Base-by-base conservation (phyloP, 2,888 invertebrate species). In the Nemurella pictetii region DNA sequence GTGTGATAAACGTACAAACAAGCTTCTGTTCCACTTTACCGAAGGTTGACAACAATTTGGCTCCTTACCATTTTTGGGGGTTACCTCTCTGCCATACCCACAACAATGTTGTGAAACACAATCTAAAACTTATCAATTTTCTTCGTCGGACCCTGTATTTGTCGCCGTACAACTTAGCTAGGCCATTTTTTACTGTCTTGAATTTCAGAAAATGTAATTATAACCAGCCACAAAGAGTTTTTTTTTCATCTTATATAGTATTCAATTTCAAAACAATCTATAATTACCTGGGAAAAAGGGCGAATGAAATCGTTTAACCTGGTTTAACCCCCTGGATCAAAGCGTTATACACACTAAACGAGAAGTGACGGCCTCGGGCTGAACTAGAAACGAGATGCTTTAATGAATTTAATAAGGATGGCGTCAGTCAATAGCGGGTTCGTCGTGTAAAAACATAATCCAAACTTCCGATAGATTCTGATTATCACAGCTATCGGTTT, bases 261-360 rank as follows among this genome's bases (percentile, higher is more conserved):
- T 75, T 75, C 28, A 2, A 75, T 75, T 27, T 75, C 75, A 75
- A 27, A 75, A 75, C 75, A 75, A 75, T 75, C 75, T 75, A 12
- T 27, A 75, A 75, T 75, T 75, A 75, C 75, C 75, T 75, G 75
- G 75, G 75, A 75, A 75, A 75, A 36, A 36, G 55, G n/a, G n/a
- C n/a, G n/a, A n/a, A 55, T 55, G 1, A 55, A 55, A 55, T 55
- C 55, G 55, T 55, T 55, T 55, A 55, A 55, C 55, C n/a, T n/a
- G n/a, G n/a, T n/a, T n/a, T n/a, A n/a, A n/a, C n/a, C n/a, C n/a
- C 55, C 55, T 55, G 9, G 55, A 3, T 55, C 2, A 20, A 15
- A 7, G 12, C 55, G 55, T 55, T 55, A 7, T 55, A 55, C 9
- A 55, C 20, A n/a, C 20, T 7, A 55, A 15, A 55, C 55, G 9